These are phyloP conservation scores for Himalopsyche kuldschensis DNA, from an alignment of 2,888 invertebrate genomes.

Conservation along the genomic window DNA sequence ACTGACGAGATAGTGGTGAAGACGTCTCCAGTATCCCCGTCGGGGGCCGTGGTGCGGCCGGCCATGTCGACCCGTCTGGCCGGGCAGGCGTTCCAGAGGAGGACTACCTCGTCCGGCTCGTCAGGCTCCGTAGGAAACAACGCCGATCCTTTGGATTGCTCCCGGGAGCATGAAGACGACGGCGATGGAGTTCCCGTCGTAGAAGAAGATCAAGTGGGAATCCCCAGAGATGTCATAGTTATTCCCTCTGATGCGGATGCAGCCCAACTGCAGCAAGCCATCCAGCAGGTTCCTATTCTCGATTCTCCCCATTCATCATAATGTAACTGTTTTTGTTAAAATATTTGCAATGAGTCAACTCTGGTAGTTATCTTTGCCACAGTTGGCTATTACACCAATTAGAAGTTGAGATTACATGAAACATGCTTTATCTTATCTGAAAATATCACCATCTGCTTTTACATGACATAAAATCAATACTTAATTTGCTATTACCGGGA, in stretches of 20 bases:
- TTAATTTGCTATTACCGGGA: too few species aligned
- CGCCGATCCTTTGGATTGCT: not conserved
- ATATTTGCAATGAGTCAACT: too few species aligned
- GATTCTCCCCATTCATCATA: too few species aligned
- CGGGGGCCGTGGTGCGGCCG: conserved; percentile 35
- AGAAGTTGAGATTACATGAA: not conserved
- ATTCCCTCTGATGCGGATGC: conserved; percentile 54
- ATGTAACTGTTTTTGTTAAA: too few species aligned
- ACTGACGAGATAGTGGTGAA: conserved; percentile 58
- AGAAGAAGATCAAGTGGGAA: not conserved
- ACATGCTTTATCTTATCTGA: not conserved
- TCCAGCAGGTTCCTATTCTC: conserved; percentile 50
- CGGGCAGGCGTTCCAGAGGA: conserved; percentile 4
- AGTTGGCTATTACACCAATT: too few species aligned
- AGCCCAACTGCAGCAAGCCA: conserved; percentile 56
- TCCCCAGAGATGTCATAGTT: conserved; percentile 51
- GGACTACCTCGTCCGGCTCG: not conserved
- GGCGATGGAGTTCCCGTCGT: not conserved
- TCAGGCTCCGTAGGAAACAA: not conserved
- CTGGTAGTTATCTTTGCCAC: too few species aligned
- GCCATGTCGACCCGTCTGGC: conserved; percentile 27
- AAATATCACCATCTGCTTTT: not conserved
- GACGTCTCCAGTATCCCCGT: conserved; percentile 45
- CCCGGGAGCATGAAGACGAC: not conserved
- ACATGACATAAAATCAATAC: not conserved